Evolutionary conservation across 2,797 vertebrate species (phyloP), one percentile per base, ranked within the genome.

Genomic region (Bradypus variegatus): DNA sequence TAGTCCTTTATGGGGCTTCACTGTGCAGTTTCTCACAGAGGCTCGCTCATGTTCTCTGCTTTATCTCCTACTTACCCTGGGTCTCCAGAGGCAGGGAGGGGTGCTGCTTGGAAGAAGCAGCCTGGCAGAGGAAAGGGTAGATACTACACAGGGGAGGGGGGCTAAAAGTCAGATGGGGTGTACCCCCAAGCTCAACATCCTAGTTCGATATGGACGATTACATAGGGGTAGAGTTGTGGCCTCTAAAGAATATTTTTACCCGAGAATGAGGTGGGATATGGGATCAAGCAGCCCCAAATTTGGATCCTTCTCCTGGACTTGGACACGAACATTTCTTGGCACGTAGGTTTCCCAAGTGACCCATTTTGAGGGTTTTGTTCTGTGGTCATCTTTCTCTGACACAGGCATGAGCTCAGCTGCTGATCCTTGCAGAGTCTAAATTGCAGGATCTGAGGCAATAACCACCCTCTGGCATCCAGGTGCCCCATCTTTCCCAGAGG

Each of bases 321-420:
- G 85, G 48, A 76, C 85, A 81, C 73, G 72, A 48, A 38, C 83
- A 55, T 93, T 77, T 86, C 38, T 89, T 70, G 58, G 81, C 48
- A 70, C 65, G 36, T 92, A 25, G n/a, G 25, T 86, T 87, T 94
- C 87, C 75, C 62, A 78, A 13, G n/a, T 75, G 89, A 90, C 69
- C 69, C 48, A 65, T 84, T 79, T 84, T 48, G 55, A 88, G 72
- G 36, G 55, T 84, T 91, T 69, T 64, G 33, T 81, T 77, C 87
- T 70, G 8, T 62, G 78, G 64, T 88, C 80, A 50, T 41, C 50
- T 38, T 85, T 91, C 75, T 86, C 8, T 76, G 31, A 31, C 89
- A 58, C 55, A 14, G 65, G 31, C 6, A 3, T 80, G 85, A 38
- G 81, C 65, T 79, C 14, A 2, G n/a, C 62, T 93, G 80, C 76